These are phyloP conservation scores for Calephelis virginiensis DNA, from an alignment of 1,140 invertebrate genomes.

Conservation along the genomic window DNA sequence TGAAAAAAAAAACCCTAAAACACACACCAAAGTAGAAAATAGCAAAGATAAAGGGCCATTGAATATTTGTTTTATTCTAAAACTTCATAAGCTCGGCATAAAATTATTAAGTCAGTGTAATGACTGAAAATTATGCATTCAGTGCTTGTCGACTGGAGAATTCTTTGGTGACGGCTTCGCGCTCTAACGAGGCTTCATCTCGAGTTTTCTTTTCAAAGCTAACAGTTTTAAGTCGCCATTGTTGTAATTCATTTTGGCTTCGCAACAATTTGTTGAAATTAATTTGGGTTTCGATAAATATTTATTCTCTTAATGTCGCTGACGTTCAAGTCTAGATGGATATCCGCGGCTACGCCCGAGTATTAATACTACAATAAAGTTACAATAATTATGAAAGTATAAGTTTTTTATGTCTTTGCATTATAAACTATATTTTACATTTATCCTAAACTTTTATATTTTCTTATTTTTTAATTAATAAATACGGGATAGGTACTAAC, in stretches of 20 bases:
- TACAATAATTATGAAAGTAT: no score
- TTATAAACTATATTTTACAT: no score
- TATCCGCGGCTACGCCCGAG: no score
- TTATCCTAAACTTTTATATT: no score
- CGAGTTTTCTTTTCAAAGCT: constrained; percentile 21
- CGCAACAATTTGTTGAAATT: constrained; percentile 2
- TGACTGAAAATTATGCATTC: constrained; percentile 22
- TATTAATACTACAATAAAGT: no score
- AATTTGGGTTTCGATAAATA: not conserved
- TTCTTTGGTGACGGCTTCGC: constrained; percentile 2
- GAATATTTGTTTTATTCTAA: not conserved
- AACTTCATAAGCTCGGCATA: constrained; percentile 1
- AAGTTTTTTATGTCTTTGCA: no score
- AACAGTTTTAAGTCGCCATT: constrained; percentile 18
- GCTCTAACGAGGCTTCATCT: constrained; percentile 20
- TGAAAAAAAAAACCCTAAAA: no score
- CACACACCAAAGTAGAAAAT: no score
- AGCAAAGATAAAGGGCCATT: not conserved
- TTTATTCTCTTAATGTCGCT: no score
- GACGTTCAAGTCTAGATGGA: no score
- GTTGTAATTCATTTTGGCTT: constrained; percentile 1
- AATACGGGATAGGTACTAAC: no score
- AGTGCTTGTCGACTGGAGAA: constrained; percentile 15
- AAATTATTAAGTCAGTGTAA: constrained; percentile 16
- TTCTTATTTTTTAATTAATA: no score